Evolutionary conservation across 2,113 vertebrate species (phyloP).

Genomic region (Nesoenas mayeri): DNA sequence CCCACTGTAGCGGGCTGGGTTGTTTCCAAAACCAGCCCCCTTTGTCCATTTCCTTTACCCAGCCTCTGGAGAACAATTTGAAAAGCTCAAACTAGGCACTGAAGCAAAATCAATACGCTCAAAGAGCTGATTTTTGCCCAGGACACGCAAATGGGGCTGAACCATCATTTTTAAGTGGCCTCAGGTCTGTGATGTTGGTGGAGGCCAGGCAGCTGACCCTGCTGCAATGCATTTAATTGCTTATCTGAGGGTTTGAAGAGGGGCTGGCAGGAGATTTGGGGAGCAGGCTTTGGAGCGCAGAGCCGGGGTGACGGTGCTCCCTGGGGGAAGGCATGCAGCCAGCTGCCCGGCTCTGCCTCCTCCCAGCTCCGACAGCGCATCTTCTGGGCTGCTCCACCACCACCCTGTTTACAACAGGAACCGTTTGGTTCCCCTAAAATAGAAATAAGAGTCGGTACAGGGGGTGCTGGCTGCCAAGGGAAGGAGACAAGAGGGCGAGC

Average conservation of each 20-base stretch:
- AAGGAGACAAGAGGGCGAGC: neutral
- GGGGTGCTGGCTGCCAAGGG: neutral
- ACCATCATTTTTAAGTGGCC: neutral
- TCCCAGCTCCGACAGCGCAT: neutral
- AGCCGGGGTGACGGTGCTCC: neutral
- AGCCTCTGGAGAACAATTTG: neutral
- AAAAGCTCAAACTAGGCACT: fast-evolving
- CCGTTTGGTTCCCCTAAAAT: neutral
- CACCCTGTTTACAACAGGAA: neutral
- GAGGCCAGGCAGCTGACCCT: neutral
- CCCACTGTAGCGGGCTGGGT: neutral
- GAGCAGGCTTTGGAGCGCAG: neutral
- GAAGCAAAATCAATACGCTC: neutral
- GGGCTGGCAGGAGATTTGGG: neutral
- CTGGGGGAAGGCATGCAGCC: fast-evolving
- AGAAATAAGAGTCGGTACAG: neutral
- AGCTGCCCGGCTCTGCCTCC: neutral
- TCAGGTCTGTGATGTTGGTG: fast-evolving
- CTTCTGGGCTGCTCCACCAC: neutral
- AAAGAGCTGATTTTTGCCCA: neutral
- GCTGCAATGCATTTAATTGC: neutral
- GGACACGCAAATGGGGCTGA: neutral
- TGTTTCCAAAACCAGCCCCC: neutral
- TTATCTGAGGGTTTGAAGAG: neutral
- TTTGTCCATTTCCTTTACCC: neutral